A percentile compares a stretch with the other conserved stretches of the same genome.
Conservation (phyloP, 2,797 vertebrate genomes). For the Morelia viridis region DNA sequence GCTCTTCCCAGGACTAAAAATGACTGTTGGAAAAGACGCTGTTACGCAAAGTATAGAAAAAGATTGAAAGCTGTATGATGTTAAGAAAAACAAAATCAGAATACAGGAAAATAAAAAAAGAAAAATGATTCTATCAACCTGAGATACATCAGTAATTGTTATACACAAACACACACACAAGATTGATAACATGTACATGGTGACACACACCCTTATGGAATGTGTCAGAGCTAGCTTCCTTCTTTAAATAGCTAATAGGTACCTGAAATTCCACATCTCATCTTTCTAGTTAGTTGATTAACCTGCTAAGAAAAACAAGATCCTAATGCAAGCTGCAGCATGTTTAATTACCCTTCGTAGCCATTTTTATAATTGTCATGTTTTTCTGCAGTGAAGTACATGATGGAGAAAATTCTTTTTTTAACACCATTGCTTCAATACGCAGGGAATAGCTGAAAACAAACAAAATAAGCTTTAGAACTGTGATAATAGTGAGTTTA, state of each 20-base stretch:
- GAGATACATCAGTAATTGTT: conserved; percentile 21
- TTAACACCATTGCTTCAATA: conserved; percentile 94
- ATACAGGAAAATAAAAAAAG: not conserved
- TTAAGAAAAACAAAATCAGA: not conserved
- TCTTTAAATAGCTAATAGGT: conserved; percentile 66
- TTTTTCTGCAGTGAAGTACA: conserved; percentile 85
- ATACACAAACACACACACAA: conserved; percentile 30
- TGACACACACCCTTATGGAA: conserved; percentile 50
- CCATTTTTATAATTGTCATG: conserved; percentile 85
- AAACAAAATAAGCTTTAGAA: conserved; percentile 53
- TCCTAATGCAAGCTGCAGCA: conserved; percentile 51
- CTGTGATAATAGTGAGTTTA: conserved; percentile 16
- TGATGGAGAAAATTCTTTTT: conserved; percentile 88
- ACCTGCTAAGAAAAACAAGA: conserved; percentile 62
- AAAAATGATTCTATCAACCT: not conserved
- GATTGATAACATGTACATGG: not conserved
- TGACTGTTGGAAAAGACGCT: not conserved
- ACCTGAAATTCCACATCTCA: conserved; percentile 72
- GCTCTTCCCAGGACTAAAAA: not conserved
- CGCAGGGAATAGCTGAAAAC: conserved; percentile 87
- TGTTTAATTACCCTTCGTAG: conserved; percentile 85
- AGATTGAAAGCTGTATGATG: not conserved
- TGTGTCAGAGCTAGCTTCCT: conserved; percentile 66
- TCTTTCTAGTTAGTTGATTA: conserved; percentile 62
- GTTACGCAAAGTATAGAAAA: not conserved